These are phyloP conservation scores for Amblyornis subalaris DNA, from an alignment of 2,113 vertebrate genomes.

Conservation along the genomic window DNA sequence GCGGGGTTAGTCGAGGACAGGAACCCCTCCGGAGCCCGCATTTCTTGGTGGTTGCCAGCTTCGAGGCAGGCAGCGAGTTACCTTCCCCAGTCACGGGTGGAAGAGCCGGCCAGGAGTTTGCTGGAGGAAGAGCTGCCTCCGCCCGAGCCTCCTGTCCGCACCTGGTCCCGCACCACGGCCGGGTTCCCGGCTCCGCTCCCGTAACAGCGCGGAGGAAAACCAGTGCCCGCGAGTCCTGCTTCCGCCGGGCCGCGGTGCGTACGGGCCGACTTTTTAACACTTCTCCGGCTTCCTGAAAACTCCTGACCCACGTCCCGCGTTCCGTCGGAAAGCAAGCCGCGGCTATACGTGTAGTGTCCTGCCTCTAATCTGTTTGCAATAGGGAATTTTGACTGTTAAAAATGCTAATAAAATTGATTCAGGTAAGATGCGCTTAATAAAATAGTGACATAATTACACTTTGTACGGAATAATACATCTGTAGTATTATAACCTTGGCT, in stretches of 20 bases:
- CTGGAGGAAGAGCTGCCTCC: background rate
- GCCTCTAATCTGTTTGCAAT: background rate
- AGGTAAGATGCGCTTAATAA: slow-evolving; percentile 55
- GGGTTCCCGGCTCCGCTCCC: background rate
- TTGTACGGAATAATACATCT: slow-evolving; percentile 72
- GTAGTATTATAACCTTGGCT: slow-evolving; percentile 69
- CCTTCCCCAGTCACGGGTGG: background rate
- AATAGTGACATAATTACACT: slow-evolving; percentile 69
- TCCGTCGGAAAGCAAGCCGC: background rate
- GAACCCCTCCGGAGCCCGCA: background rate
- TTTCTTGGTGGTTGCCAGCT: background rate
- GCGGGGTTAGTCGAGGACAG: background rate
- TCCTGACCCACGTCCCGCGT: background rate
- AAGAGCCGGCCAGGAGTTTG: too few species aligned
- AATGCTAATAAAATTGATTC: slow-evolving; percentile 64
- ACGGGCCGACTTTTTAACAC: background rate
- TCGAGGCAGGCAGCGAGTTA: background rate
- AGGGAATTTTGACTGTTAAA: slow-evolving; percentile 17
- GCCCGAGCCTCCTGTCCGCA: background rate
- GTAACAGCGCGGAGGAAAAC: too few species aligned
- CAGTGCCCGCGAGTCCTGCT: rapidly evolving
- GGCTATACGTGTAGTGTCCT: rapidly evolving
- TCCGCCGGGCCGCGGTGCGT: rapidly evolving
- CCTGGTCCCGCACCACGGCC: rapidly evolving
- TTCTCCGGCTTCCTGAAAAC: background rate